These are phyloP conservation scores for Drosophila paramelanica DNA, from an alignment of 2,888 invertebrate species.

Conservation along the genomic window DNA sequence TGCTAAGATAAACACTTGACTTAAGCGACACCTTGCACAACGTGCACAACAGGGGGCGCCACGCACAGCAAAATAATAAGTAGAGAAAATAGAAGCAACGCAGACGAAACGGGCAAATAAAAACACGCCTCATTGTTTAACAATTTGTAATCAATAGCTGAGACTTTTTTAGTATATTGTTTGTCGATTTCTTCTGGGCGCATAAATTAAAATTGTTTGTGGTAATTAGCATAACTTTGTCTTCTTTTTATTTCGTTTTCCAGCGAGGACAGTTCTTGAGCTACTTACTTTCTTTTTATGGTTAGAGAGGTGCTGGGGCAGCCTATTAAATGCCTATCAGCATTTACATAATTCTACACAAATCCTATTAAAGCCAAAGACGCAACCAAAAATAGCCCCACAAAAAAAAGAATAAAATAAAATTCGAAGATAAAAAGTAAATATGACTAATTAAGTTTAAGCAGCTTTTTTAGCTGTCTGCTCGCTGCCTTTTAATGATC, in stretches of 20 bases:
- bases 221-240: conserved; percentile 71
- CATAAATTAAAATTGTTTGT: conserved; percentile 51
- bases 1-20: conserved; percentile 60
- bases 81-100: background rate
- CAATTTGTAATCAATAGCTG: conserved; percentile 73
- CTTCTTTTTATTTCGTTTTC: conserved; percentile 1
- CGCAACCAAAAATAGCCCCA: conserved; percentile 36
- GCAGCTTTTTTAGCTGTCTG: conserved; percentile 42
- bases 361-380: conserved; percentile 65
- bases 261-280: conserved; percentile 34
- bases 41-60: conserved; percentile 22
- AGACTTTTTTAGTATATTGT: background rate
- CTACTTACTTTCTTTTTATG: background rate
- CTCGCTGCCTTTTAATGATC: conserved; percentile 27
- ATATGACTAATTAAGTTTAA: conserved; percentile 78
- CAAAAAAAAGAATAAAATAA: background rate
- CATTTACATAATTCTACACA: conserved; percentile 76
- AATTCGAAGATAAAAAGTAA: conserved; percentile 10
- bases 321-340: conserved; percentile 75
- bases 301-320: background rate
- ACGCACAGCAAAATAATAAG: background rate
- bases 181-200: background rate
- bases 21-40: conserved; percentile 32
- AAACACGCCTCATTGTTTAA: conserved; percentile 59
- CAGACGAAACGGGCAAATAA: conserved; percentile 3